Conservation (phyloP, 2,888 invertebrate genomes). For the Ischnura elegans region DNA sequence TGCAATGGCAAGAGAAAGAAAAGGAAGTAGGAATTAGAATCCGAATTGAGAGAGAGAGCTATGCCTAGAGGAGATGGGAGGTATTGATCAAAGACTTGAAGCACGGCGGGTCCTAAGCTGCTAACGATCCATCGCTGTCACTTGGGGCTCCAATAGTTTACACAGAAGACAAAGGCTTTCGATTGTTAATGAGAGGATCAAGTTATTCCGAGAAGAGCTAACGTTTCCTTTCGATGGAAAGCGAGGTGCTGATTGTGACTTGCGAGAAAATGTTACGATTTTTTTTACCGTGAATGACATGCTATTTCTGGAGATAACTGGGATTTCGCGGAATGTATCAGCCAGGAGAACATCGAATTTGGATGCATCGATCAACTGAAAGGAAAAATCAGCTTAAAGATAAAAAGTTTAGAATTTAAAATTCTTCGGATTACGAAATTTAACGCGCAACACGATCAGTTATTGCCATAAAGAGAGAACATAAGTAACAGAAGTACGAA, state of each 20-base stretch:
- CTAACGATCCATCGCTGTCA: background rate
- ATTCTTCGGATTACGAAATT: no score
- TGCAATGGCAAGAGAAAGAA: background rate
- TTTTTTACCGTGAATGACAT: background rate
- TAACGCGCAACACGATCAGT: no score
- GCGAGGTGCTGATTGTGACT: background rate
- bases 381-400: no score
- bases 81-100: background rate
- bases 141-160: conserved; percentile 11
- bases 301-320: background rate
- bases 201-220: background rate
- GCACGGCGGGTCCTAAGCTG: background rate
- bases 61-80: no score
- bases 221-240: background rate
- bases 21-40: background rate
- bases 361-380: no score
- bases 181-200: conserved; percentile 4
- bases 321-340: background rate
- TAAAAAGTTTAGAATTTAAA: no score
- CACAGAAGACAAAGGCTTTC: conserved; percentile 22
- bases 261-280: background rate
- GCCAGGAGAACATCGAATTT: no score
- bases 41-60: background rate
- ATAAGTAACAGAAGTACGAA: no score
- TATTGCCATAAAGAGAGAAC: no score